These are phyloP conservation scores for Cephonodes hylas DNA, from an alignment of 2,888 invertebrate species.

Conservation along the genomic window DNA sequence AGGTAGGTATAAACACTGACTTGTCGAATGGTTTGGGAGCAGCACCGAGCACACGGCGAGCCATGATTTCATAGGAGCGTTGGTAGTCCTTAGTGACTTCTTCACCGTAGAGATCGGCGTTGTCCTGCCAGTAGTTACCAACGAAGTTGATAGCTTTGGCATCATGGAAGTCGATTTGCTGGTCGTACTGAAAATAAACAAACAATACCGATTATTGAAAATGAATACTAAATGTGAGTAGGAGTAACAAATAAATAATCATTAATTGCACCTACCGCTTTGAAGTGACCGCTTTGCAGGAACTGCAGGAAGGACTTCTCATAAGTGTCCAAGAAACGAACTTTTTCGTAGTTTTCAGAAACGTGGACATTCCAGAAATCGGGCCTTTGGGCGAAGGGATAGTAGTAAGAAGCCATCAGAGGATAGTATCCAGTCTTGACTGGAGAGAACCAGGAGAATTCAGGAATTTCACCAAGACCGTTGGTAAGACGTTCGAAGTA, in stretches of 20 bases:
- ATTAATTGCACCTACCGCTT: conserved; percentile 66
- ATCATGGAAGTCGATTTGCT: conserved; percentile 55
- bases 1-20: conserved; percentile 41
- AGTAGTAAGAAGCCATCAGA: conserved; percentile 32
- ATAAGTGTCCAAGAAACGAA: conserved; percentile 82
- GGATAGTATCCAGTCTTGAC: conserved; percentile 60
- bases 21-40: conserved; percentile 45
- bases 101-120: conserved; percentile 69
- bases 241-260: background rate
- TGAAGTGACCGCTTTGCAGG: conserved; percentile 78
- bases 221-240: background rate
- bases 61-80: conserved; percentile 82
- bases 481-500: conserved; percentile 85
- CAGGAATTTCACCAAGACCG: conserved; percentile 81
- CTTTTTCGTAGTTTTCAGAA: conserved; percentile 70
- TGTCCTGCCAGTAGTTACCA: conserved; percentile 80
- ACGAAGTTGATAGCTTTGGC: conserved; percentile 77
- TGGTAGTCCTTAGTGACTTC: conserved; percentile 50
- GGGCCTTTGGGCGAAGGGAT: conserved; percentile 81
- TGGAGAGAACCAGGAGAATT: conserved; percentile 84
- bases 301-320: conserved; percentile 78
- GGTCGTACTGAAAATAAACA: conserved; percentile 49
- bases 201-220: background rate
- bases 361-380: conserved; percentile 81
- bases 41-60: conserved; percentile 66